Conservation (phyloP, 2,113 vertebrate genomes). For the Ctenomys sociabilis region DNA sequence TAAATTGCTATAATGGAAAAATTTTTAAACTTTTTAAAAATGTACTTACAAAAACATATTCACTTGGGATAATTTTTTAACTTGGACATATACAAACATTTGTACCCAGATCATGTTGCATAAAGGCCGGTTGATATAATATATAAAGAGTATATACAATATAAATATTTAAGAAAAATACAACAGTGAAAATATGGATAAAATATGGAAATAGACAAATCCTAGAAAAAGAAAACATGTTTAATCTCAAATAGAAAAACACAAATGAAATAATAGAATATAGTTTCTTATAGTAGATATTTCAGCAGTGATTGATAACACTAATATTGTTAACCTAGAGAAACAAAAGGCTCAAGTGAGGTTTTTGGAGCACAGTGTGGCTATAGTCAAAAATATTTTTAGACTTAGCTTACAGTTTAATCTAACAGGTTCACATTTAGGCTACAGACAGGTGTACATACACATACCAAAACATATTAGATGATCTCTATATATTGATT, state of each 20-base stretch:
- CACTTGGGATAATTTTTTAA: slow-evolving; percentile 27
- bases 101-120: not conserved
- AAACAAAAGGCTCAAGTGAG: not conserved
- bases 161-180: slow-evolving; percentile 6
- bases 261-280: not conserved
- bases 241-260: slow-evolving; percentile 34
- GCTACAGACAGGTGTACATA: not conserved
- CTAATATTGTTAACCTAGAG: not conserved
- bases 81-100: not conserved
- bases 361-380: not conserved
- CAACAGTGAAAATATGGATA: not conserved
- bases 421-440: not conserved
- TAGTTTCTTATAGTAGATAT: not conserved
- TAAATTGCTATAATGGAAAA: slow-evolving; percentile 23
- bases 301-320: not conserved
- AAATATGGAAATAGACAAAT: slow-evolving; percentile 1
- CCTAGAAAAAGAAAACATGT: not conserved
- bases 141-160: not conserved
- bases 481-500: not conserved
- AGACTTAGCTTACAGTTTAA: not conserved
- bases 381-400: not conserved
- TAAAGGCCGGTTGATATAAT: slow-evolving; percentile 6
- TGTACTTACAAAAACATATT: not conserved
- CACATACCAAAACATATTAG: not conserved
- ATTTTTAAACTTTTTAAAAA: slow-evolving; percentile 20